These are phyloP conservation scores for Brachionus rotundiformis DNA, from an alignment of 1,140 invertebrate species.

Conservation along the genomic window DNA sequence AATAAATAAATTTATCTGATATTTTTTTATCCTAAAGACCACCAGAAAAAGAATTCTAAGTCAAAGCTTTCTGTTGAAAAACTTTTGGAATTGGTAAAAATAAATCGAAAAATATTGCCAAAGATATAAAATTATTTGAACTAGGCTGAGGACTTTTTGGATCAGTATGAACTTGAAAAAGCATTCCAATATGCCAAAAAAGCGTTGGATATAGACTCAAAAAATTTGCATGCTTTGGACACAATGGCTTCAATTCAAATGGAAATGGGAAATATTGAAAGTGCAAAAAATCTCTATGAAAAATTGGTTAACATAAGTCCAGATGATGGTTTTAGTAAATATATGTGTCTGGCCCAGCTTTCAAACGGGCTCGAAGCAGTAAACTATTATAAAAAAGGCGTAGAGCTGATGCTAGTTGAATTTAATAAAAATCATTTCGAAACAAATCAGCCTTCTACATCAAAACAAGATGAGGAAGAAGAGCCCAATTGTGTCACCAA, in stretches of 20 bases:
- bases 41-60: slow-evolving; percentile 10
- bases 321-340: slow-evolving; percentile 62
- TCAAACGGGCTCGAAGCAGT: slow-evolving; percentile 60
- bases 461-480: slow-evolving; percentile 43
- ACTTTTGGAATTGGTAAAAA: slow-evolving; percentile 7
- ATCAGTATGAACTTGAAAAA: slow-evolving; percentile 60
- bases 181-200: slow-evolving; percentile 61
- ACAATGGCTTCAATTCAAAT: slow-evolving; percentile 60
- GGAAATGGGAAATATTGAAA: slow-evolving; percentile 61
- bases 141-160: slow-evolving; percentile 60
- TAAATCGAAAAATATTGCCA: background rate
- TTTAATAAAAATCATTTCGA: slow-evolving; percentile 17
- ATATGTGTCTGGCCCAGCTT: slow-evolving; percentile 64
- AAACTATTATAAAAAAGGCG: slow-evolving; percentile 63
- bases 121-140: no score
- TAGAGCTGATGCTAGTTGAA: slow-evolving; percentile 60
- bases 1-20: background rate
- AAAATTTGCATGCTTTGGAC: slow-evolving; percentile 61
- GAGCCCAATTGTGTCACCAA: slow-evolving; percentile 53
- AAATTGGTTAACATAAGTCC: slow-evolving; percentile 61
- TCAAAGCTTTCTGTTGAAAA: slow-evolving; percentile 34
- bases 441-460: background rate
- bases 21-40: background rate
- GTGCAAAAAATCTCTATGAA: slow-evolving; percentile 61
- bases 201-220: slow-evolving; percentile 60